phyloP scores from a whole-genome alignment of 1,140 invertebrate species.

The Plodia interpunctella region DNA sequence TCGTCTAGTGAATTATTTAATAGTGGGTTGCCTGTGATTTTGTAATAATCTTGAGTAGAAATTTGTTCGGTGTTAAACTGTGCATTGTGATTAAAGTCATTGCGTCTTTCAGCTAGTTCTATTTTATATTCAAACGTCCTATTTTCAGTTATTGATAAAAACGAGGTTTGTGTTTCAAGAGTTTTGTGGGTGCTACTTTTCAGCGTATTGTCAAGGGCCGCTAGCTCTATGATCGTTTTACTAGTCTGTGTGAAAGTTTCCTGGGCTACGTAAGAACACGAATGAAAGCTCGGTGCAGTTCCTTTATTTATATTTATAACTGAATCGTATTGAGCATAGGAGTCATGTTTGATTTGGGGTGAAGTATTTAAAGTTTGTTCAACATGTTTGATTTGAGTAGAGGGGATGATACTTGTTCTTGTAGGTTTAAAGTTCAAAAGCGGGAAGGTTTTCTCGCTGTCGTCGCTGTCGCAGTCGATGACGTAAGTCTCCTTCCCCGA shows the following conservation, averaged over 20 bases:
- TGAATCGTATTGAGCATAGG: slow-evolving; percentile 16
- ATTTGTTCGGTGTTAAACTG: not conserved
- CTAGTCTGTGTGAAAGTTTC: slow-evolving; percentile 67
- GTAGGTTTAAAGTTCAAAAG: slow-evolving; percentile 26
- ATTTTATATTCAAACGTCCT: slow-evolving; percentile 48
- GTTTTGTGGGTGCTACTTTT: slow-evolving; percentile 26
- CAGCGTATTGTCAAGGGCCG: slow-evolving; percentile 30
- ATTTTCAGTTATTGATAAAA: slow-evolving; percentile 49
- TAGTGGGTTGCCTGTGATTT: slow-evolving; percentile 15
- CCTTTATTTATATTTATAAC: slow-evolving; percentile 24
- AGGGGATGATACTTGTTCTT: not conserved
- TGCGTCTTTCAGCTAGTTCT: slow-evolving; percentile 15
- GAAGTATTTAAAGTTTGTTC: not conserved
- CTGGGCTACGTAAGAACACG: slow-evolving; percentile 35
- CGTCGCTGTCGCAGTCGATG: slow-evolving; percentile 55
- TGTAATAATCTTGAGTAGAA: not conserved
- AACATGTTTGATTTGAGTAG: not conserved
- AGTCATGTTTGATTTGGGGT: slow-evolving; percentile 12
- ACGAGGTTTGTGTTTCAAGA: slow-evolving; percentile 61
- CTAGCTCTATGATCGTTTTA: slow-evolving; percentile 64
- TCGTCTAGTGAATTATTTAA: slow-evolving; percentile 35
- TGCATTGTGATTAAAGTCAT: slow-evolving; percentile 6
- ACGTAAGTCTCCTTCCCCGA: slow-evolving; percentile 62
- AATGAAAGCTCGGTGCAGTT: slow-evolving; percentile 24
- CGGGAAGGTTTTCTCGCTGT: slow-evolving; percentile 38